Percentiles rank a stretch among this genome's conserved stretches.
phyloP scores from a whole-genome alignment of 2,888 invertebrate genomes.

The Cosmopolites sordidus region DNA sequence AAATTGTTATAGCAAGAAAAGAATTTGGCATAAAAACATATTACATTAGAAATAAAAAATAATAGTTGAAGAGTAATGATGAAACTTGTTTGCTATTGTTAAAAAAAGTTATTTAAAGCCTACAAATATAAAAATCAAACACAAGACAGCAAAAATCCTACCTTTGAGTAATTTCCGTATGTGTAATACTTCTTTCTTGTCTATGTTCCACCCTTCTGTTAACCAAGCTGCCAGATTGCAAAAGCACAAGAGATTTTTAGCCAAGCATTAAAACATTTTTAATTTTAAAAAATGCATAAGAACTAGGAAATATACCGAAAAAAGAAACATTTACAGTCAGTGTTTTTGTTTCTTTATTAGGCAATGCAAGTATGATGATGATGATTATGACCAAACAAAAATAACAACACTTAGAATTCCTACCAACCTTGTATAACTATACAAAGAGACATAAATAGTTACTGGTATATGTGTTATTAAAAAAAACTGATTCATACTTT shows the following conservation, averaged over 20 bases:
- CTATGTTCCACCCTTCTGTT: conserved; percentile 64
- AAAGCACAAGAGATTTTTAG: conserved; percentile 38
- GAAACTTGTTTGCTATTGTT: too few relatives aligned
- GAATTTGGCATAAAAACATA: too few relatives aligned
- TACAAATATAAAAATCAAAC: too few relatives aligned
- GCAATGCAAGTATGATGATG: neutral
- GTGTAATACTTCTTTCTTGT: conserved; percentile 64
- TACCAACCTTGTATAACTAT: too few relatives aligned
- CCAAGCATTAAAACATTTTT: conserved; percentile 32
- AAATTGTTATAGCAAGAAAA: too few relatives aligned
- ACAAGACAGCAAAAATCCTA: conserved; percentile 36
- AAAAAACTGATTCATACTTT: too few relatives aligned
- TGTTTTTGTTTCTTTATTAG: neutral
- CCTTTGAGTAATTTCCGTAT: conserved; percentile 65
- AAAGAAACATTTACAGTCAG: neutral
- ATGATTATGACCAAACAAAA: conserved; percentile 1
- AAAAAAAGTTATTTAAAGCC: too few relatives aligned
- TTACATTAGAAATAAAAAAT: too few relatives aligned
- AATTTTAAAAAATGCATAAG: neutral
- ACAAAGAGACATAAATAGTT: too few relatives aligned
- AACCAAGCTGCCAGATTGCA: conserved; percentile 55
- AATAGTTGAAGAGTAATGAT: too few relatives aligned
- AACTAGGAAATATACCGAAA: neutral
- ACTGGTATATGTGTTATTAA: too few relatives aligned
- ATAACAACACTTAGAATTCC: too few relatives aligned